A percentile compares a stretch with the other conserved stretches of the same genome.
Conservation (phyloP, 2,797 vertebrate species). For the Danio aesculapii region DNA sequence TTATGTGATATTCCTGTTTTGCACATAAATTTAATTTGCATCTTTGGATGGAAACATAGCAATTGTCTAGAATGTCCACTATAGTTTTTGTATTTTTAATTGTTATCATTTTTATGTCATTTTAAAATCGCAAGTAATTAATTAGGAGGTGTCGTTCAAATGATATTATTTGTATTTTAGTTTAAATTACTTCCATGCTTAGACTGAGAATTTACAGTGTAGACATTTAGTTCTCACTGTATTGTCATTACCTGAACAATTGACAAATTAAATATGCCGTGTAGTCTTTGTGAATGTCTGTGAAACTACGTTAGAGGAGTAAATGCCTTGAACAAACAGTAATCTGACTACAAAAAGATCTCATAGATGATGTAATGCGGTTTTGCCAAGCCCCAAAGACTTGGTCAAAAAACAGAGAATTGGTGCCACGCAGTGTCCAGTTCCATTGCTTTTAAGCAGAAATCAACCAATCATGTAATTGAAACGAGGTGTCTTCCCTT, state of each 20-base stretch:
- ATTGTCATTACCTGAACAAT: neutral
- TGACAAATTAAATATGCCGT: neutral
- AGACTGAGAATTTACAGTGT: neutral
- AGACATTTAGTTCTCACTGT: neutral
- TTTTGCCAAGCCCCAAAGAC: conserved; percentile 18
- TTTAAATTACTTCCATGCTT: neutral
- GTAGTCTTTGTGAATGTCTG: neutral
- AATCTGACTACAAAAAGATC: neutral
- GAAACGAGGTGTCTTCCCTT: conserved; percentile 46
- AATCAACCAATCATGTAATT: conserved; percentile 49
- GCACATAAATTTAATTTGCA: too few species aligned
- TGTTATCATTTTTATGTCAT: too few species aligned
- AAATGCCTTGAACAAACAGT: conserved; percentile 9
- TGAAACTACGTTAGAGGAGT: neutral
- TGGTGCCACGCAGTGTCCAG: conserved; percentile 26
- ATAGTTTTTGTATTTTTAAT: too few species aligned
- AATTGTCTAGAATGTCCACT: too few species aligned
- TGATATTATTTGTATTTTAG: too few species aligned
- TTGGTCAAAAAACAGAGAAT: conserved; percentile 9
- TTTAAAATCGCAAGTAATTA: too few species aligned
- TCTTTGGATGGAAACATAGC: too few species aligned
- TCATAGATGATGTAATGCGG: conserved; percentile 20
- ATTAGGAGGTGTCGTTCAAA: too few species aligned
- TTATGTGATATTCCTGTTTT: too few species aligned
- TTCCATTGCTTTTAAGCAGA: conserved; percentile 32